Evolutionary conservation across 2,888 invertebrate species (phyloP), one percentile per base, ranked within the genome.

Genomic region (Iphiclides podalirius): DNA sequence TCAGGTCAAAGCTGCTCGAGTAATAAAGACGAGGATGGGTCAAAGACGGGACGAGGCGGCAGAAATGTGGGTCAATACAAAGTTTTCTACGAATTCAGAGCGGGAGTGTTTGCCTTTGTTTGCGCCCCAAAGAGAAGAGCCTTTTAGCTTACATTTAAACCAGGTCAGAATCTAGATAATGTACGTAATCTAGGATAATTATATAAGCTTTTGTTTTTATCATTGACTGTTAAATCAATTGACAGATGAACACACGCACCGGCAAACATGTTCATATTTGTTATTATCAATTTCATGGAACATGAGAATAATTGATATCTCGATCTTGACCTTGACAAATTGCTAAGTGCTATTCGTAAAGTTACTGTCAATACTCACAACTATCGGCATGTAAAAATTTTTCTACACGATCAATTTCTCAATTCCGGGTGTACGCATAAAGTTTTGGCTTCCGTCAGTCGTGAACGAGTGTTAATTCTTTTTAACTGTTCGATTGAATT

Each of bases 1-100:
- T 8, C 12, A 26, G 45, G 45, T 45, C 45, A 45, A 38, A 37
- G 45, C 8, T 45, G 17, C n/a, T 17, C 12, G 28, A 16, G 37
- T 28, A 45, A 45, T 45, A 45, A 45, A 45, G 28, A 37, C 31
- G 31, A 45, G 37, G 45, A 45, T 45, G 37, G 45, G 45, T 45
- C 45, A 45, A 37, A 31, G n/a, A 16, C 15, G 17, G 31, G 36
- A 45, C 37, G 44, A 9, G 8, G 42, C n/a, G 17, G 44, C 11
- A 11, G 15, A 45, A 28, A 45, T 28, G 31, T 45, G 16, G 45
- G 45, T 45, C 45, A 45, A 26, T 9, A 16, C 6, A 16, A 12
- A 17, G 26, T 36, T 36, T 15, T 12, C 28, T 37, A 28, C 26
- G 0, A 26, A 26, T 14, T 12, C 4, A 12, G 15, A 36, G 1